Conservation (phyloP, 2,888 invertebrate species). For the Calameuta filiformis region DNA sequence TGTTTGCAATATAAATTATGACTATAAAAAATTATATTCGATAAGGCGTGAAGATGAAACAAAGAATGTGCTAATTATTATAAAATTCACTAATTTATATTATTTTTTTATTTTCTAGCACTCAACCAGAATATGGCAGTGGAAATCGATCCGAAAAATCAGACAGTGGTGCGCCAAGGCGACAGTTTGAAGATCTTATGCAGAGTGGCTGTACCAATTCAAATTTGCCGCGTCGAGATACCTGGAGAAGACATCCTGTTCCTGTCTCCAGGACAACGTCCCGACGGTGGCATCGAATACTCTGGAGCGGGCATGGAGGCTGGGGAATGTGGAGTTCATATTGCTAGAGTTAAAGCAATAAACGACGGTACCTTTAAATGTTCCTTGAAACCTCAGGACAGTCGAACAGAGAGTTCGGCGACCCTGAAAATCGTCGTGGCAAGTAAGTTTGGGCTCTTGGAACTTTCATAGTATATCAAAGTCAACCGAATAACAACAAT, state of each 20-base stretch:
- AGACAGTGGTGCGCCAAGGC: slow-evolving; percentile 70
- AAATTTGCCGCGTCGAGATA: slow-evolving; percentile 71
- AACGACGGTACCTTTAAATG: slow-evolving; percentile 81
- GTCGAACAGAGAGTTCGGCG: slow-evolving; percentile 71
- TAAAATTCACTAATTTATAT: neutral
- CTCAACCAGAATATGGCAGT: slow-evolving; percentile 28
- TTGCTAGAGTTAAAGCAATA: slow-evolving; percentile 72
- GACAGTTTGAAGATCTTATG: slow-evolving; percentile 72
- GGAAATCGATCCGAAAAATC: slow-evolving; percentile 63
- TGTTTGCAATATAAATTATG: neutral
- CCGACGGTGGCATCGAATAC: slow-evolving; percentile 61
- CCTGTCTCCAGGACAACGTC: slow-evolving; percentile 32
- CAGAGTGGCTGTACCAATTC: slow-evolving; percentile 69
- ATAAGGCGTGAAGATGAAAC: neutral
- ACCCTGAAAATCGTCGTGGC: slow-evolving; percentile 77
- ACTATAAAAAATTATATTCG: neutral
- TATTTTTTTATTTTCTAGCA: slow-evolving; percentile 13
- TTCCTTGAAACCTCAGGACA: slow-evolving; percentile 71
- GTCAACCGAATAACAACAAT: neutral
- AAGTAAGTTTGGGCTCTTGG: slow-evolving; percentile 69
- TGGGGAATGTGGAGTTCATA: slow-evolving; percentile 80
- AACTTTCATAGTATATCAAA: neutral
- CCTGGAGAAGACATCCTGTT: slow-evolving; percentile 44
- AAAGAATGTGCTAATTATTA: neutral
- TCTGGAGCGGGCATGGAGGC: slow-evolving; percentile 68